Evolutionary conservation across 2,888 invertebrate genomes (phyloP), one percentile per base, ranked within the genome.

Genomic region (Harmothoe impar): DNA sequence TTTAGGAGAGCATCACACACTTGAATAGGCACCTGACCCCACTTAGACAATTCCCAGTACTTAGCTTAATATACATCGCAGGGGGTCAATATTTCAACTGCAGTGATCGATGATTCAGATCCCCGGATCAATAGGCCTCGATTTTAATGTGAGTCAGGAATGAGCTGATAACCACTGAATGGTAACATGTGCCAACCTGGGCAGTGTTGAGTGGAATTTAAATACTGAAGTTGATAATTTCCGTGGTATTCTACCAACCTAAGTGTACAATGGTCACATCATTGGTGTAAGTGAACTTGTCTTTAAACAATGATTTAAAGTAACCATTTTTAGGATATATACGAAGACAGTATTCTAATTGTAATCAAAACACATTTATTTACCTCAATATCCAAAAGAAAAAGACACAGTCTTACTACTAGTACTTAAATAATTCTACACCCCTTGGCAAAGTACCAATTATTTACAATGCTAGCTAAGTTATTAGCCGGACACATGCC

Each of bases 11-110:
- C 29, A 72, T 72, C 72, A n/a, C 29, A 72, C 72, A 72, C 72
- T 3, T 72, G 29, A 29, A 5, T 29, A 15, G 29, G 72, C 72
- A 29, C 15, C 72, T 72, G 72, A 29, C 29, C 72, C 31, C 17
- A 29, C 72, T 29, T 3, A 29, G 72, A 7, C 72, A 72, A 72
- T 72, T 29, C 15, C 72, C 20, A 15, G 72, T 29, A 29, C 72
- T 29, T 29, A 72, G 72, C 72, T 72, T 72, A 72, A 72, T 72
- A 72, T 72, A 29, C 25, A 7, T 25, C 25, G 72, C 31, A 62
- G 72, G 29, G n/a, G 72, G 72, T 29, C 72, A 72, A 72, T n/a
- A 29, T 3, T 72, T 72, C 31, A 72, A 72, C n/a, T 72, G 72
- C 29, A 29, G 43, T 43, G 72, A 72, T 72, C 72, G 31, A 72